A percentile compares a stretch with the other conserved stretches of the same genome.
Evolutionary conservation across 1,140 invertebrate genomes (phyloP).

Genomic region (Carposina sasakii): DNA sequence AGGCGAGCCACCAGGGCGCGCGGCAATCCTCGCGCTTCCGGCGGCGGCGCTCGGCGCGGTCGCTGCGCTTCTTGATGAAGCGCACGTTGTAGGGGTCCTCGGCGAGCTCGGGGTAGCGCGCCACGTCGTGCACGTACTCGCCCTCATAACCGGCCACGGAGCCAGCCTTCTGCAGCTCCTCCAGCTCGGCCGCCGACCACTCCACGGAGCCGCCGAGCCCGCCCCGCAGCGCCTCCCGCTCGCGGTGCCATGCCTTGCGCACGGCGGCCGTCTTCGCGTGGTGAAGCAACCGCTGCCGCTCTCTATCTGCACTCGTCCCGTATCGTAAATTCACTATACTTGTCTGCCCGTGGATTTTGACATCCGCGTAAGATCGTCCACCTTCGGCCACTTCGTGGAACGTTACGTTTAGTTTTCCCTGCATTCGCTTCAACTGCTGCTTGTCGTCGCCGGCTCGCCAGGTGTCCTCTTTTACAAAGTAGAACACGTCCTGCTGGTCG

Average conservation of each 20-base stretch:
- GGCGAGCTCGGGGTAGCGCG: conserved; percentile 91
- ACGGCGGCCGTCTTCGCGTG: conserved; percentile 90
- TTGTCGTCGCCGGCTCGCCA: conserved; percentile 91
- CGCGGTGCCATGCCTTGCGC: conserved; percentile 92
- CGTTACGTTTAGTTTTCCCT: conserved; percentile 93
- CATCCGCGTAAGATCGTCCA: conserved; percentile 82
- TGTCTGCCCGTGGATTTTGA: conserved; percentile 88
- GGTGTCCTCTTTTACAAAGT: conserved; percentile 94
- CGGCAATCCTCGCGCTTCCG: conserved; percentile 72
- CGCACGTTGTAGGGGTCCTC: conserved; percentile 96
- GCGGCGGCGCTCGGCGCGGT: conserved; percentile 76
- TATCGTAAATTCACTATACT: conserved; percentile 90
- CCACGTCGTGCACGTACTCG: conserved; percentile 92
- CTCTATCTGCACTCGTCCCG: conserved; percentile 90
- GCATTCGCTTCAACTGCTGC: conserved; percentile 88
- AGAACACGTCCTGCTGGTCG: conserved; percentile 92
- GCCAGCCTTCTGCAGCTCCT: conserved; percentile 89
- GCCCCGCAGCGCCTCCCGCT: conserved; percentile 86
- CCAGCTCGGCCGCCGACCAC: conserved; percentile 85
- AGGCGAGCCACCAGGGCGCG: conserved; percentile 60
- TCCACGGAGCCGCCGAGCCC: conserved; percentile 83
- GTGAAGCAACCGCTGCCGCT: conserved; percentile 89
- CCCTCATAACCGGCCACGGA: conserved; percentile 89
- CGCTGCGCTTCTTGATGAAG: conserved; percentile 85
- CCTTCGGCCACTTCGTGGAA: conserved; percentile 89